Conservation (phyloP, 92 coral and sea anemone genomes). For the Nematostella vectensis region DNA sequence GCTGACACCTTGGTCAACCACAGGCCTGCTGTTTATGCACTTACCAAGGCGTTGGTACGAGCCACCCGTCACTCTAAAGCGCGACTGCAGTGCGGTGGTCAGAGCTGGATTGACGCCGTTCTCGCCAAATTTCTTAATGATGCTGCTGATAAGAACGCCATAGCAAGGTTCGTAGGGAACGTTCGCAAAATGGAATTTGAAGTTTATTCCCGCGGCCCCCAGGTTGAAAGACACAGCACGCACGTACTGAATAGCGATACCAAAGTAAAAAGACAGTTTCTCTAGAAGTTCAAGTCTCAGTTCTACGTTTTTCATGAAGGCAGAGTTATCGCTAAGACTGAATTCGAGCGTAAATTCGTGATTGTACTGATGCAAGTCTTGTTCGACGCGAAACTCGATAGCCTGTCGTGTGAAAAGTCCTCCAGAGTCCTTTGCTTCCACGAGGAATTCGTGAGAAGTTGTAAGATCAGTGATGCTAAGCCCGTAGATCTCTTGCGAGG, state of each 20-base stretch:
- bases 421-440: slow-evolving; percentile 51
- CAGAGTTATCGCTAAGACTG: slow-evolving; percentile 18
- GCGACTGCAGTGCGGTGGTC: slow-evolving; percentile 27
- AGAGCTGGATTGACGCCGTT: slow-evolving; percentile 9
- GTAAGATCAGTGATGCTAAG: slow-evolving; percentile 30
- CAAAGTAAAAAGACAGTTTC: slow-evolving; percentile 48
- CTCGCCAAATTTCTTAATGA: slow-evolving; percentile 36
- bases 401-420: slow-evolving; percentile 15
- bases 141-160: slow-evolving; percentile 8
- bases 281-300: slow-evolving; percentile 34
- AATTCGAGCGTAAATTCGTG: slow-evolving; percentile 55
- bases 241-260: slow-evolving; percentile 25
- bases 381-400: slow-evolving; percentile 27
- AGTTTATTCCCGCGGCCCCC: slow-evolving; percentile 19
- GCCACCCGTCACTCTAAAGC: slow-evolving; percentile 46
- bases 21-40: slow-evolving; percentile 44
- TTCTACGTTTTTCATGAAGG: slow-evolving; percentile 34
- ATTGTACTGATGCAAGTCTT: slow-evolving; percentile 33
- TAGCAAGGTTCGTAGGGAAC: slow-evolving; percentile 41
- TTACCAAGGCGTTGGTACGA: slow-evolving; percentile 31
- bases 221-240: slow-evolving; percentile 40
- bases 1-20: slow-evolving; percentile 20
- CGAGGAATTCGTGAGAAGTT: slow-evolving; percentile 33
- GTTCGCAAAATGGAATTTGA: slow-evolving; percentile 52
- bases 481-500: slow-evolving; percentile 61